phyloP scores from a whole-genome alignment of 2,113 vertebrate genomes.

The Rhinolophus sinicus region DNA sequence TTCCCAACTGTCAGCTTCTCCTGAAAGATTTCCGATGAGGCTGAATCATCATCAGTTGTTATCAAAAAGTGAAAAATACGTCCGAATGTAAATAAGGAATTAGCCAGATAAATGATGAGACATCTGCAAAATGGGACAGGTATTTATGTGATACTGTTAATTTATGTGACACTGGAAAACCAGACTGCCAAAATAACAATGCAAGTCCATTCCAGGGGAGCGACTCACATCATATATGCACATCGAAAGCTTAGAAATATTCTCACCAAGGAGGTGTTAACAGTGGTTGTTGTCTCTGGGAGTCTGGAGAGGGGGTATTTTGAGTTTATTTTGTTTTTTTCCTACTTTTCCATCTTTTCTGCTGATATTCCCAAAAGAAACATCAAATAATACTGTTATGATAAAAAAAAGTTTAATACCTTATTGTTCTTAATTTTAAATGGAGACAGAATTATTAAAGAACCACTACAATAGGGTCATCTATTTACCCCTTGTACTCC shows the following conservation, averaged over 20 bases:
- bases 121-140: neutral
- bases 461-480: neutral
- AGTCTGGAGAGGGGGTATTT: neutral
- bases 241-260: rapidly evolving
- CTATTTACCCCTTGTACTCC: neutral
- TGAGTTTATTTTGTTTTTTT: neutral
- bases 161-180: neutral
- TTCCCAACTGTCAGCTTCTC: neutral
- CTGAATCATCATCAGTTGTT: neutral
- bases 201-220: neutral
- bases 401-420: neutral
- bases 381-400: neutral
- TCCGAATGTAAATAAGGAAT: neutral
- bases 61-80: neutral
- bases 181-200: neutral
- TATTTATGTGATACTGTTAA: neutral
- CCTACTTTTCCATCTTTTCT: neutral
- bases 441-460: neutral
- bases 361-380: neutral
- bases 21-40: neutral
- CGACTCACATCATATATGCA: neutral
- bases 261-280: neutral
- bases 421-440: neutral
- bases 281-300: neutral
- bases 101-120: neutral